Percentiles rank a stretch among this genome's conserved stretches.
These are phyloP conservation scores for Gambusia yucatana DNA, from an alignment of 2,797 vertebrate genomes.

Conservation along the genomic window DNA sequence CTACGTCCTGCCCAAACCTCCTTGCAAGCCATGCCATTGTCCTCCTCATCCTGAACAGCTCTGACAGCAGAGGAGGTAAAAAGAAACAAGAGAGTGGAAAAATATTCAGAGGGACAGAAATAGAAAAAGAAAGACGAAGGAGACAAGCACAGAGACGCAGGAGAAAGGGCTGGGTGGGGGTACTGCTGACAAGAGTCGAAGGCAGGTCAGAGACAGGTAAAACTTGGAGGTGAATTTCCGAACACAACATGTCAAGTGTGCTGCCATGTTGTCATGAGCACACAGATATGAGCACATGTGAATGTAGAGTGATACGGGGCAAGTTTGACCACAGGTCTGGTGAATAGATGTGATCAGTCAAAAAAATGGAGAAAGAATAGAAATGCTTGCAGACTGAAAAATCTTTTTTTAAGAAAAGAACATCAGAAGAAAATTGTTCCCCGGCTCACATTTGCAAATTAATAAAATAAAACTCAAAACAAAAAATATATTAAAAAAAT, in stretches of 20 bases:
- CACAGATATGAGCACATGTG: background rate
- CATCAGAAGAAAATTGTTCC: background rate
- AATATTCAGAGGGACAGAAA: slow-evolving; percentile 12
- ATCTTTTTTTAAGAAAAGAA: background rate
- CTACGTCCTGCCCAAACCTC: slow-evolving; percentile 63
- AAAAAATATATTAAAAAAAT: background rate
- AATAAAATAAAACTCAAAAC: background rate
- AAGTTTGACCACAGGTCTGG: background rate
- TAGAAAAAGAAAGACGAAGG: slow-evolving; percentile 11
- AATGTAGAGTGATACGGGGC: background rate
- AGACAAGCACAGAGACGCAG: background rate
- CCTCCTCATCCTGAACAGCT: slow-evolving; percentile 61
- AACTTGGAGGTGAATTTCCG: slow-evolving; percentile 35
- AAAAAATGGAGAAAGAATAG: background rate
- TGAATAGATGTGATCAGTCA: background rate
- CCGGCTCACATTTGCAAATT: background rate
- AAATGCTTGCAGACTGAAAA: background rate
- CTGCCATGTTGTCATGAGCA: slow-evolving; percentile 5
- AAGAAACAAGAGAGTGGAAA: slow-evolving; percentile 48
- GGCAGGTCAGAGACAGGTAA: slow-evolving; percentile 31
- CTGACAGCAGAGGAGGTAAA: slow-evolving; percentile 68
- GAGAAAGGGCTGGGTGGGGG: slow-evolving; percentile 8
- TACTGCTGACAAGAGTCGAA: slow-evolving; percentile 4
- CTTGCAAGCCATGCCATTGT: slow-evolving; percentile 37
- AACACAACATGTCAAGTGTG: slow-evolving; percentile 21